Percentiles rank a stretch among this genome's conserved stretches.
These are phyloP conservation scores for Sebastes jordani DNA, from an alignment of 2,797 vertebrate species.

Conservation along the genomic window DNA sequence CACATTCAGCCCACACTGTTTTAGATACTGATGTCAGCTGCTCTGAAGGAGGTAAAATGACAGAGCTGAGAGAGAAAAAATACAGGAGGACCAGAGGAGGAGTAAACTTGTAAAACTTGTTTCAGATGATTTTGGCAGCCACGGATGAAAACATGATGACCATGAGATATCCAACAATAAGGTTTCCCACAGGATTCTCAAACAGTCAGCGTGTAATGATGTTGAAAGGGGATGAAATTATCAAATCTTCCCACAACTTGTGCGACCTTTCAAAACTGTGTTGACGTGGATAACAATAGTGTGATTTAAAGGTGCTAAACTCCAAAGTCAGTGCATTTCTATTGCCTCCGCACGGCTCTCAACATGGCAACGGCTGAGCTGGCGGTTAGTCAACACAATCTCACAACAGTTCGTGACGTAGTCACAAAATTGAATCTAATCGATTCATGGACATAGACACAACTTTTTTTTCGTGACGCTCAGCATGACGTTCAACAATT, in stretches of 20 bases:
- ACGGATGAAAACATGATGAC: background rate
- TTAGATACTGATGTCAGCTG: conserved; percentile 39
- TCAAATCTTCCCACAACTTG: background rate
- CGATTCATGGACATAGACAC: too few species aligned
- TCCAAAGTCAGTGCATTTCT: too few species aligned
- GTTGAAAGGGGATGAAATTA: background rate
- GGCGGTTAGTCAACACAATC: too few species aligned
- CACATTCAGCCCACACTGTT: conserved; percentile 51
- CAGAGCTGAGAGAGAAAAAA: conserved; percentile 2
- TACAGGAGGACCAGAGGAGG: background rate
- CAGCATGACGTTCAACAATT: too few species aligned
- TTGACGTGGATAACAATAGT: background rate
- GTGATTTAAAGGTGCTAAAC: background rate
- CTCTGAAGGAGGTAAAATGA: conserved; percentile 36
- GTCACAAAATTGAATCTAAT: too few species aligned
- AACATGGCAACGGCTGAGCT: too few species aligned
- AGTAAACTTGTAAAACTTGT: background rate
- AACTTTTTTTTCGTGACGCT: too few species aligned
- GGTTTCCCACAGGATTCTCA: too few species aligned
- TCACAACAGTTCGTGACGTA: too few species aligned
- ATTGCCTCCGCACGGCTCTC: too few species aligned
- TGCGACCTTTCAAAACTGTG: background rate
- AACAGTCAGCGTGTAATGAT: background rate
- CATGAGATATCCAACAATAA: background rate
- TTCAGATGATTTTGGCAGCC: background rate